A percentile compares a stretch with the other conserved stretches of the same genome.
phyloP scores from a whole-genome alignment of 2,888 invertebrate genomes.

The Odontocolon sp. region DNA sequence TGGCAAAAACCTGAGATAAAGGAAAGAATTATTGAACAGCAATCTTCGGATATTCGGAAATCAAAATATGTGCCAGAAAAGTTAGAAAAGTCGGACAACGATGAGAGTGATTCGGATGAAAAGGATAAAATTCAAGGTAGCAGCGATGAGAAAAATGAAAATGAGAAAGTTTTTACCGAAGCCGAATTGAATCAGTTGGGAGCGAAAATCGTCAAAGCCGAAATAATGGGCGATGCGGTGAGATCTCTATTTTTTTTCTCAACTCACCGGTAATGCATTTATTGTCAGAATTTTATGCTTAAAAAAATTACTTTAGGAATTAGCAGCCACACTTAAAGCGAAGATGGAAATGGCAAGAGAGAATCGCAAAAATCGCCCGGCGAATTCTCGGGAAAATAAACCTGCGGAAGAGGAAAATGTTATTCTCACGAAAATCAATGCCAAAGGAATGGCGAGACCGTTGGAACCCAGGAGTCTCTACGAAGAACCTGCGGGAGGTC shows the following conservation, averaged over 20 bases:
- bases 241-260: constrained; percentile 48
- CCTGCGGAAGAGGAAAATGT: constrained; percentile 75
- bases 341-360: constrained; percentile 88
- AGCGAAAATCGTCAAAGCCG: constrained; percentile 96
- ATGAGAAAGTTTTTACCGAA: constrained; percentile 83
- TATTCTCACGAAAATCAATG: constrained; percentile 87
- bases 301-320: constrained; percentile 81
- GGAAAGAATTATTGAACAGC: constrained; percentile 52
- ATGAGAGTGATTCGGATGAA: constrained; percentile 43
- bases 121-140: too few relatives aligned
- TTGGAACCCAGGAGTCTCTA: constrained; percentile 79
- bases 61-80: constrained; percentile 14
- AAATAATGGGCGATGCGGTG: constrained; percentile 92
- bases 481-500: constrained; percentile 77
- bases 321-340: constrained; percentile 87
- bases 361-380: constrained; percentile 67
- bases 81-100: constrained; percentile 33
- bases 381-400: constrained; percentile 1
- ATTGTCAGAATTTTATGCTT: too few relatives aligned
- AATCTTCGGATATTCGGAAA: not conserved
- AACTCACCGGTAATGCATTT: not conserved
- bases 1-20: constrained; percentile 70
- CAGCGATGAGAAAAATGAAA: constrained; percentile 52
- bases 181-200: constrained; percentile 95
- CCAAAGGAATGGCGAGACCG: constrained; percentile 86